A percentile compares a stretch with the other conserved stretches of the same genome.
Evolutionary conservation across 2,888 invertebrate genomes (phyloP).

Genomic region (Scaptomyza caliginosa): DNA sequence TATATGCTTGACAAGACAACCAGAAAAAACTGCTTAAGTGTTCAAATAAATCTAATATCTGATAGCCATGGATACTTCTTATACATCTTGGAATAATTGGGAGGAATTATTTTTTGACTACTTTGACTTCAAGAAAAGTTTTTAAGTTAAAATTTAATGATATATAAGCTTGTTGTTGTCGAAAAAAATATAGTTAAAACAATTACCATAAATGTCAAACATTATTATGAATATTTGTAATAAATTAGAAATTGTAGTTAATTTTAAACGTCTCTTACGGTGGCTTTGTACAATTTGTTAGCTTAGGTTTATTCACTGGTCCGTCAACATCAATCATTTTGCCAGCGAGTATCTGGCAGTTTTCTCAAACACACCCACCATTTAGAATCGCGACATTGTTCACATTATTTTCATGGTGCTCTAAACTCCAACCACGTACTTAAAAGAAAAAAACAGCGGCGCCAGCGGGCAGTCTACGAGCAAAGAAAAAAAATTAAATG

Average conservation of each 20-base stretch:
- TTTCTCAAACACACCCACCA: not conserved
- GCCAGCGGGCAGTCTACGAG: conserved; percentile 41
- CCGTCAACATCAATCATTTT: conserved; percentile 37
- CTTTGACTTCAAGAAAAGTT: too few species aligned
- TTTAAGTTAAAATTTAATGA: too few species aligned
- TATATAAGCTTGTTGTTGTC: too few species aligned
- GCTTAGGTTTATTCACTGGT: conserved; percentile 1
- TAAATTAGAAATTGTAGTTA: too few species aligned
- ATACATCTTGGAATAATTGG: not conserved
- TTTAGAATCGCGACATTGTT: not conserved
- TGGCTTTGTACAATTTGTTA: not conserved
- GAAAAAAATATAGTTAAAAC: too few species aligned
- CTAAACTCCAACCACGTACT: conserved; percentile 8
- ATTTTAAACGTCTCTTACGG: not conserved
- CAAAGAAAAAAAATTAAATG: conserved; percentile 50
- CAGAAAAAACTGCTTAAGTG: conserved; percentile 20
- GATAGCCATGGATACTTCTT: not conserved
- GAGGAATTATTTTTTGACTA: too few species aligned
- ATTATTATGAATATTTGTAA: too few species aligned
- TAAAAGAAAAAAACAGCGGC: conserved; percentile 1
- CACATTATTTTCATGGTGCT: not conserved
- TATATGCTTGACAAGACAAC: conserved; percentile 10
- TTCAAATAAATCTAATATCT: not conserved
- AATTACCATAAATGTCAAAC: too few species aligned
- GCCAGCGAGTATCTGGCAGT: not conserved